Evolutionary conservation across 2,113 vertebrate species (phyloP).

Genomic region (Condylura cristata): DNA sequence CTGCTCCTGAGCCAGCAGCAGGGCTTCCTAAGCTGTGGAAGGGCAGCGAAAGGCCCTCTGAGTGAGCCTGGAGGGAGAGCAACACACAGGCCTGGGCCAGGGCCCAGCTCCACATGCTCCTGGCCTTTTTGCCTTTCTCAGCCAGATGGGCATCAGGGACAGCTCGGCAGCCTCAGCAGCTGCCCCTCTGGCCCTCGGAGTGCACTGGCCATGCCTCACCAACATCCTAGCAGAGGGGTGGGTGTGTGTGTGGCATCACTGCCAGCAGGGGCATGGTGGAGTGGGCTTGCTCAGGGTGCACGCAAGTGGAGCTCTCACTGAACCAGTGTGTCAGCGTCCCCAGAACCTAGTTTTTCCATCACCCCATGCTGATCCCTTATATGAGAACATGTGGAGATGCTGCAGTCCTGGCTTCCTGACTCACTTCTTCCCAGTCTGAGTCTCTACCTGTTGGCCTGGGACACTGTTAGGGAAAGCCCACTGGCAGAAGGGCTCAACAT

Average conservation of each 20-base stretch:
- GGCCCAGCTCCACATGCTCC: fast-evolving
- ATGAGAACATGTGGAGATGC: background rate
- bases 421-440: background rate
- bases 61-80: background rate
- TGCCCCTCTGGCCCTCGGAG: background rate
- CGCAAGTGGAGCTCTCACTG: background rate
- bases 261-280: background rate
- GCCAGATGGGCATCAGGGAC: background rate
- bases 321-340: background rate
- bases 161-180: background rate
- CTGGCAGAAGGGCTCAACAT: background rate
- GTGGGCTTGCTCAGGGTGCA: background rate
- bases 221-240: background rate
- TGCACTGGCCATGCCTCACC: fast-evolving
- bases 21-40: background rate
- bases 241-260: too few species aligned
- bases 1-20: background rate
- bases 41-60: background rate
- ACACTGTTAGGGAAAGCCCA: background rate
- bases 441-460: background rate
- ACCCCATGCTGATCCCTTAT: background rate
- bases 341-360: background rate
- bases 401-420: background rate
- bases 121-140: background rate
- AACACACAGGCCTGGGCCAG: background rate